Base-by-base conservation (phyloP, 2,888 invertebrate genomes). In the Stegana nigrithorax region DNA sequence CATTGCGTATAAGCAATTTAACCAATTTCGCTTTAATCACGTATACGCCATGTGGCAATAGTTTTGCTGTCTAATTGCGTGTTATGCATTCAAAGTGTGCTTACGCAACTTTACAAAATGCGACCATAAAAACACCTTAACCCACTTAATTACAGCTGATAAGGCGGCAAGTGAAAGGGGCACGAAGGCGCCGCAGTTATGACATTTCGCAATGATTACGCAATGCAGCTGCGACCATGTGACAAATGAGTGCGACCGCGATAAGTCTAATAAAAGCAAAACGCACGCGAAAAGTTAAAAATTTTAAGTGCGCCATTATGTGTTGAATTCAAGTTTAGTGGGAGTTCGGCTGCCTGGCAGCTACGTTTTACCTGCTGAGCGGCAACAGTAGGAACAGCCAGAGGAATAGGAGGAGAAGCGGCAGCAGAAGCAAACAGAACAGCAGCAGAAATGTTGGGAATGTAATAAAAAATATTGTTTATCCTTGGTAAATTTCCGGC, bases 41-140 rank as follows among this genome's bases (percentile, higher is more conserved):
- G 80, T 80, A 78, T 73, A 63, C 77, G 77, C 72, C 67, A 78
- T 71, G 80, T 66, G 80, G 71, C 80, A 72, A 74, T 69, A 71
- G 77, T 78, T 76, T 68, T 71, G 68, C 67, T 76, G 74, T 76
- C 76, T 76, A 76, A 76, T 76, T 76, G 73, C 75, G 56, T 59
- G 62, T 76, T 78, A 71, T 80, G 70, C 65, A 53, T 64, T 39
- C 63, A 32, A 39, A 36, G 10, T 29, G 29, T 29, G n/a, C n/a
- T n/a, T n/a, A n/a, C n/a, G n/a, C 10, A 10, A 29, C 29, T 29
- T 29, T 29, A 29, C 39, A 39, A n/a, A n/a, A n/a, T 2, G 14
- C 39, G 39, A n/a, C 2, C 2, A 39, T 8, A 39, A 39, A 39
- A 39, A 8, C 6, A 39, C 17, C 17, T 39, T 10, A 17, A 39